These are phyloP conservation scores for Bilobella aurantiaca DNA, from an alignment of 1,140 invertebrate genomes.

Conservation along the genomic window DNA sequence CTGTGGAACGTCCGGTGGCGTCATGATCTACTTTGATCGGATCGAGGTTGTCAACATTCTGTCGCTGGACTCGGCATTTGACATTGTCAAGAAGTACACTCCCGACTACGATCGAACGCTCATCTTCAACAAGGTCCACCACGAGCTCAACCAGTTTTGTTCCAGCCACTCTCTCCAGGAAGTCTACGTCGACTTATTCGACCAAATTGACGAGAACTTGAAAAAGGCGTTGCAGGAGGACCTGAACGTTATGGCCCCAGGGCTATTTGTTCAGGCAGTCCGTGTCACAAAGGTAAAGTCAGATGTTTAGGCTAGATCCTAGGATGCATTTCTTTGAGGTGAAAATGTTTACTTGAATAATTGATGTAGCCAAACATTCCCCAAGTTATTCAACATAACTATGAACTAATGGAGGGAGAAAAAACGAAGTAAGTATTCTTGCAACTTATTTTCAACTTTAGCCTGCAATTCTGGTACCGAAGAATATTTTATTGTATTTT, in stretches of 20 bases:
- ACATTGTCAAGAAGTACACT: slow-evolving; percentile 81
- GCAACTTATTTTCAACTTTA: too few relatives aligned
- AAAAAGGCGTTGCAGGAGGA: slow-evolving; percentile 73
- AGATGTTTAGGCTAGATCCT: too few relatives aligned
- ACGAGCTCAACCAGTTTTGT: slow-evolving; percentile 88
- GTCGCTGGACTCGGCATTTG: slow-evolving; percentile 59
- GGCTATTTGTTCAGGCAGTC: slow-evolving; percentile 70
- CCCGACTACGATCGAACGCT: slow-evolving; percentile 81
- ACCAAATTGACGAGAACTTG: slow-evolving; percentile 87
- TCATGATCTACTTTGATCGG: slow-evolving; percentile 86
- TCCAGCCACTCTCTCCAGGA: slow-evolving; percentile 78
- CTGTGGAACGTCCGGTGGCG: slow-evolving; percentile 84
- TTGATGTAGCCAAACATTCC: slow-evolving; percentile 77
- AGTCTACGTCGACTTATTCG: slow-evolving; percentile 83
- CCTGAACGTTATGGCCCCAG: slow-evolving; percentile 70
- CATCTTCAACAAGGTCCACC: slow-evolving; percentile 88
- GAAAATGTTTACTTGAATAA: too few relatives aligned
- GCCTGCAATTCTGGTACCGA: too few relatives aligned
- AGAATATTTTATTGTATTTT: background rate
- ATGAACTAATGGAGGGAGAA: slow-evolving; percentile 63
- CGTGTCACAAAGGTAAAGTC: slow-evolving; percentile 71
- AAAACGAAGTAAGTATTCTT: slow-evolving; percentile 9
- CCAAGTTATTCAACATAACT: slow-evolving; percentile 78
- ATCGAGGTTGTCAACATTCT: slow-evolving; percentile 88
- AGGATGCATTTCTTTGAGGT: too few relatives aligned